These are phyloP conservation scores for Mercenaria mercenaria DNA, from an alignment of 1,140 invertebrate genomes.

Conservation along the genomic window DNA sequence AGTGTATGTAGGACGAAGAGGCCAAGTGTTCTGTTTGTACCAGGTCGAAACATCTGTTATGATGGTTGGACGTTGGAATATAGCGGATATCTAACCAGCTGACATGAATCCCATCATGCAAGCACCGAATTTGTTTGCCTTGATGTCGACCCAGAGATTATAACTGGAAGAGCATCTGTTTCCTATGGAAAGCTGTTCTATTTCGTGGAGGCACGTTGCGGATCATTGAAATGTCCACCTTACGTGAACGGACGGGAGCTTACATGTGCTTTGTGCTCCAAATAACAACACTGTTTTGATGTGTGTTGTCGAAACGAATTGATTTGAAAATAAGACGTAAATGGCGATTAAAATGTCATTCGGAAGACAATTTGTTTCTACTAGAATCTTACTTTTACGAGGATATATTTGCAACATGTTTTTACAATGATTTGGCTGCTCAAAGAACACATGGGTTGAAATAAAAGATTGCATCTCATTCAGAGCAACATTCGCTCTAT, in stretches of 20 bases:
- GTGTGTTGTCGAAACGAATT: no score
- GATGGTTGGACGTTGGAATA: constrained; percentile 63
- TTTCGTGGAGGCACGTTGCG: constrained; percentile 58
- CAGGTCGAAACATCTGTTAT: not conserved
- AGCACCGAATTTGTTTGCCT: constrained; percentile 71
- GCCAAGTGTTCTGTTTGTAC: not conserved
- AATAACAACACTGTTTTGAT: no score
- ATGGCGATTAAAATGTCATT: no score
- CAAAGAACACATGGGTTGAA: no score
- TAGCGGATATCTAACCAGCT: constrained; percentile 70
- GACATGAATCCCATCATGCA: not conserved
- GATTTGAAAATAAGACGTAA: no score
- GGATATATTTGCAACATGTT: no score
- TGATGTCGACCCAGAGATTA: constrained; percentile 63
- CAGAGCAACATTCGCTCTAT: no score
- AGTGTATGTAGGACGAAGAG: not conserved
- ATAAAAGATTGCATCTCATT: no score
- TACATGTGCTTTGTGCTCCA: constrained; percentile 73
- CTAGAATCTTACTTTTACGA: no score
- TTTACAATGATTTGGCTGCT: no score
- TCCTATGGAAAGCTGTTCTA: constrained; percentile 70
- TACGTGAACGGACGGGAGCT: constrained; percentile 67
- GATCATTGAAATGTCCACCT: constrained; percentile 70
- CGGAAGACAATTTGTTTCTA: no score
- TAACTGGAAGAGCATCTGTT: not conserved